Evolutionary conservation across 30 jellyfish, hydroid and myxozoan species (phyloP), one percentile per base, ranked within the genome.

Genomic region (Turritopsis rubra): DNA sequence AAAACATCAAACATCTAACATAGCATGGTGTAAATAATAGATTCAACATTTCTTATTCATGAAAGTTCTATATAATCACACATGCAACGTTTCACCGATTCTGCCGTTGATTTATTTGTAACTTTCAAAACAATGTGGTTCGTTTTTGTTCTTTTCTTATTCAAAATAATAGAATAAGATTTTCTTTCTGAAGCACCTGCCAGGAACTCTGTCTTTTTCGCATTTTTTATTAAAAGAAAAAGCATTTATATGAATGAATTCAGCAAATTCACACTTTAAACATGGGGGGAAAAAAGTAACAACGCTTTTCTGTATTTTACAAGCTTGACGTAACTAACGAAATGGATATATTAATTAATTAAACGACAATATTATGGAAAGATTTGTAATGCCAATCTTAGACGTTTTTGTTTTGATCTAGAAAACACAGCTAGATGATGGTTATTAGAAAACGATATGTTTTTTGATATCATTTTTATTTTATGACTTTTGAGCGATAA

Each of bases 31-130:
- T 68, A n/a, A 68, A 68, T 68, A 68, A 68, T 68, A 68, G 4
- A 68, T 68, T 27, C 30, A 68, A 68, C 28, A 68, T 68, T 27
- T 68, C 19, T 68, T 68, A 68, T 68, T 68, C 77, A 68, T 68
- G 77, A 68, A 66, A 68, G 19, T 17, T 27, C 19, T 22, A 8
- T 68, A 68, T 68, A 23, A n/a, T 68, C 28, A 23, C 31, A 23
- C 28, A n/a, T 68, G 28, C 28, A 7, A 68, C 77, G 77, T 68
- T 68, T 68, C 21, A 1, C 77, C 77, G 77, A 68, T 68, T 68
- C 9, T 68, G 16, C 77, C 77, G 28, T 68, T 68, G 60, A 13
- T 41, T 41, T 41, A 41, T 41, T 41, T 41, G 60, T 41, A 41
- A 41, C 60, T 41, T 41, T 41, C 60, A 41, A 41, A 41, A 41